Conservation (phyloP, 1,140 invertebrate genomes). For the Heliconius himera region DNA sequence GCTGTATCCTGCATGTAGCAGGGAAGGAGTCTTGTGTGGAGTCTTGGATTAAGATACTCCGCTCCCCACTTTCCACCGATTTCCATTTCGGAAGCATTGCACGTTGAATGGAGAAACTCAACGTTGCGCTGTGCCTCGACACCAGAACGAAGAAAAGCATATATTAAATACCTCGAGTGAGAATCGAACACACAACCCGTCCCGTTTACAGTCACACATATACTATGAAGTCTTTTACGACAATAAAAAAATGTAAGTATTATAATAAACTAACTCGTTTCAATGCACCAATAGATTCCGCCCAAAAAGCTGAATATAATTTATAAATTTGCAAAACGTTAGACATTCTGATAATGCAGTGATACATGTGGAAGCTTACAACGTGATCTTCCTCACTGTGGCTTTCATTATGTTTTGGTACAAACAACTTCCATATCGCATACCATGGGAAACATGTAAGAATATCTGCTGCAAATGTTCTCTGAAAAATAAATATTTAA, state of each 20-base stretch:
- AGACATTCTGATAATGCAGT: slow-evolving; percentile 67
- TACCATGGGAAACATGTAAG: slow-evolving; percentile 78
- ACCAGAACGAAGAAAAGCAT: too few species aligned
- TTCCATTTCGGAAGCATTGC: too few species aligned
- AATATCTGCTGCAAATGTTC: slow-evolving; percentile 67
- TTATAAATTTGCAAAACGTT: slow-evolving; percentile 73
- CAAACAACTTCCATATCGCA: slow-evolving; percentile 58
- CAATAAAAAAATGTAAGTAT: background rate
- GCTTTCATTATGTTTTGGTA: slow-evolving; percentile 64
- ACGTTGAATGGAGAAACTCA: too few species aligned
- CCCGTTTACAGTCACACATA: too few species aligned
- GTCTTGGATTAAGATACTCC: too few species aligned
- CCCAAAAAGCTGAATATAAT: slow-evolving; percentile 65
- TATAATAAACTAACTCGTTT: slow-evolving; percentile 47
- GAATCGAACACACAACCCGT: too few species aligned
- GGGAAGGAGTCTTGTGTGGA: too few species aligned
- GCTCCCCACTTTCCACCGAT: too few species aligned
- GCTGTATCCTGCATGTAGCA: too few species aligned
- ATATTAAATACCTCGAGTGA: too few species aligned
- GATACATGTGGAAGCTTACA: slow-evolving; percentile 57
- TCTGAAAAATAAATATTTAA: slow-evolving; percentile 48
- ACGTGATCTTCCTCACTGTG: slow-evolving; percentile 57
- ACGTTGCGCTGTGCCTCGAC: too few species aligned
- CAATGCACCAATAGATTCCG: slow-evolving; percentile 67
- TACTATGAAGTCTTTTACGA: too few species aligned